Base-by-base conservation (phyloP, 2,888 invertebrate species). In the Malthinus seriepunctatus region DNA sequence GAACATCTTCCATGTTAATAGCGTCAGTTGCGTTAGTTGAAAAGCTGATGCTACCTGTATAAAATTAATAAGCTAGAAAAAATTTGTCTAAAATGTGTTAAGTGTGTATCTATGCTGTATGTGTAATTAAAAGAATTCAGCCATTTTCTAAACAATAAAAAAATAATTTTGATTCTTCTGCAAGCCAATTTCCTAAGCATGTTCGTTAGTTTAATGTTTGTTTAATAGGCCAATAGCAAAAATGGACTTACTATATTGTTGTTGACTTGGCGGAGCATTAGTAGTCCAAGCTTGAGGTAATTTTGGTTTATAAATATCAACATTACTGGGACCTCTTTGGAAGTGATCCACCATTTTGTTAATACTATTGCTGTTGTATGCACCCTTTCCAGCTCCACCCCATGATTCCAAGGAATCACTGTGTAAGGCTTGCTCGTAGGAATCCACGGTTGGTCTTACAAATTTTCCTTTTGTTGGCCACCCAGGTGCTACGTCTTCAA, bases 241-340 rank as follows among this genome's bases (percentile, higher is more conserved):
- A 32, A 35, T 53, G 6, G 44, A 75, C 78, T 76, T 72, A 80
- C 79, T 75, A 63, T 72, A 78, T 63, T 70, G 67, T 69, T 76
- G 72, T 63, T 66, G 69, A 56, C 72, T 69, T 34, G 67, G 52
- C 7, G 69, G 64, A 33, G 71, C 56, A 39, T 69, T 65, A 1
- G 75, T 67, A 60, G 77, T 80, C 83, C 83, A 83, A 34, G 80
- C 81, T 62, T 78, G 77, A 0, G 83, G 82, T 51, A 79, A 66
- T 56, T 79, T 78, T 2, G 82, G 80, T 68, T 81, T 80, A 66
- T 82, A 81, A 3, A 82, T 73, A 63, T 81, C 80, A 6, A 77
- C 77, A 61, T 72, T 75, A 32, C 68, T 67, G 11, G 64, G 65
- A 35, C 78, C 78, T 56, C 77, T 77, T 55, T 78, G 78, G 48